These are phyloP conservation scores for Pseudocheirus occidentalis DNA, from an alignment of 2,797 vertebrate species.

Conservation along the genomic window DNA sequence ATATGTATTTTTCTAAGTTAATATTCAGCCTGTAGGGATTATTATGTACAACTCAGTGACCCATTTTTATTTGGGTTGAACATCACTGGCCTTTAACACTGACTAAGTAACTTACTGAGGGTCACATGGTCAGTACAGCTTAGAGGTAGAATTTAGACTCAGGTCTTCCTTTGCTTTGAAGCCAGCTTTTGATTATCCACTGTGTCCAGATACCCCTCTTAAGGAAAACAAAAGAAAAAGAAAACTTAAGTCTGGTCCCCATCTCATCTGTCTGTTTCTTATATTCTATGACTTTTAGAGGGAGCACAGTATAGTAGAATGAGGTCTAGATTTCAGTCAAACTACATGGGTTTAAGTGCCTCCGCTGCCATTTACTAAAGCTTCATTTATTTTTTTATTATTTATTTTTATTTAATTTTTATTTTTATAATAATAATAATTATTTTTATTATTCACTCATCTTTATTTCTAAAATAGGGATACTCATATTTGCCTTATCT, in stretches of 20 bases:
- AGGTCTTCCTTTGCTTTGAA: neutral
- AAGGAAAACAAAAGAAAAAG: neutral
- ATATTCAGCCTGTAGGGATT: neutral
- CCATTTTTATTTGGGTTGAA: neutral
- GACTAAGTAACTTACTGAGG: neutral
- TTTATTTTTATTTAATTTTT: no score
- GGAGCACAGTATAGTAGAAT: neutral
- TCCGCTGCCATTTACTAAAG: neutral
- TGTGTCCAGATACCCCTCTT: neutral
- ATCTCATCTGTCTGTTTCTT: neutral
- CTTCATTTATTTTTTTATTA: no score
- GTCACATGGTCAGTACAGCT: neutral
- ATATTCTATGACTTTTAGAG: neutral
- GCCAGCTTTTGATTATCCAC: neutral
- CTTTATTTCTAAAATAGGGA: neutral
- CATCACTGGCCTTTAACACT: neutral
- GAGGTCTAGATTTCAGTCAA: neutral
- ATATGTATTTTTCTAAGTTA: neutral
- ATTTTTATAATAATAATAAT: no score
- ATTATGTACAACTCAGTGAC: neutral
- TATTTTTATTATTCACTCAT: no score
- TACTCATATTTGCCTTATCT: neutral
- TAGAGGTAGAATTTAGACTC: neutral
- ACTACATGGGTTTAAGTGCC: neutral
- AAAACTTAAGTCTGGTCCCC: neutral